These are phyloP conservation scores for Diplodus puntazzo DNA, from an alignment of 2,797 vertebrate species.

Conservation along the genomic window DNA sequence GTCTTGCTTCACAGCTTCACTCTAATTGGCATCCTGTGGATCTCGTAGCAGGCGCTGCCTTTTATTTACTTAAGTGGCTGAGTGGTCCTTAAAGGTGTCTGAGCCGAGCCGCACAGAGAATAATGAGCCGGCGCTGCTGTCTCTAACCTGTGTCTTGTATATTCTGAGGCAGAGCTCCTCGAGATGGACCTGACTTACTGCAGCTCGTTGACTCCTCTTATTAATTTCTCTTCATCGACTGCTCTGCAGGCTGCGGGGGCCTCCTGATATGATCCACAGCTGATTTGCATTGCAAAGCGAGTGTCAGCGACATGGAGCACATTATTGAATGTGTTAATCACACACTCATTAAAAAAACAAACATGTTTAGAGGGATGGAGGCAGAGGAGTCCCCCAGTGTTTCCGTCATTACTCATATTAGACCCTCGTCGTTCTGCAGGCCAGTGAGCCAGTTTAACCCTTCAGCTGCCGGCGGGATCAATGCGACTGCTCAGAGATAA, in stretches of 20 bases:
- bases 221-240: slow-evolving; percentile 16
- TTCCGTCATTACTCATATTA: not conserved
- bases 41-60: slow-evolving; percentile 12
- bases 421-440: not conserved
- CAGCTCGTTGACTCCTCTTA: slow-evolving; percentile 14
- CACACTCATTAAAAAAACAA: slow-evolving; percentile 20
- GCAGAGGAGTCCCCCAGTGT: not conserved
- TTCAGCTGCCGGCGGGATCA: not conserved
- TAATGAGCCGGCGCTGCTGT: not conserved
- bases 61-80: slow-evolving; percentile 41
- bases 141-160: not conserved
- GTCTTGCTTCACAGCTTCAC: slow-evolving; percentile 48
- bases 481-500: not conserved
- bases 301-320: slow-evolving; percentile 2
- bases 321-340: slow-evolving; percentile 37
- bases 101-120: slow-evolving; percentile 21
- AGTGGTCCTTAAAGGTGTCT: slow-evolving; percentile 36
- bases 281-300: slow-evolving; percentile 40
- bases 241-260: not conserved
- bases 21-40: slow-evolving; percentile 55
- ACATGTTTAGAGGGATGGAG: slow-evolving; percentile 7
- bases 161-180: not conserved
- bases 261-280: slow-evolving; percentile 4
- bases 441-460: slow-evolving; percentile 6
- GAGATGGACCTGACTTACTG: not conserved